Evolutionary conservation across 2,113 vertebrate species (phyloP).

Genomic region (Peucedramus taeniatus): DNA sequence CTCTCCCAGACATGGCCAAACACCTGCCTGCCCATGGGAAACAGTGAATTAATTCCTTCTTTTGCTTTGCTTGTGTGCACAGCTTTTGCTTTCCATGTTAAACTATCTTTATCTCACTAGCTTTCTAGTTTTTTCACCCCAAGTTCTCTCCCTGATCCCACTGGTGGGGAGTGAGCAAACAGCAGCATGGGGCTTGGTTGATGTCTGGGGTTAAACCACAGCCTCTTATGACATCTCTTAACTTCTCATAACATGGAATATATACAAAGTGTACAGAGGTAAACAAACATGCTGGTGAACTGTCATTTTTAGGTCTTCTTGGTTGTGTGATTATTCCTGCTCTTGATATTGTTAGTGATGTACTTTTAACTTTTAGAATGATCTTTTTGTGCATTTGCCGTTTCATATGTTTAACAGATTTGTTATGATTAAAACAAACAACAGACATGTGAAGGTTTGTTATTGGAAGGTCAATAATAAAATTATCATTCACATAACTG

Average conservation of each 20-base stretch:
- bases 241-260: not conserved
- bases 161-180: not conserved
- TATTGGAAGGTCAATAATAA: not conserved
- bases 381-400: not conserved
- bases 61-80: not conserved
- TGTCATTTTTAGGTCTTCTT: not conserved
- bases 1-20: not conserved
- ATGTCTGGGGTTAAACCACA: not conserved
- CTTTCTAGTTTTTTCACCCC: not conserved
- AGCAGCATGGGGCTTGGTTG: fast-evolving
- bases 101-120: not conserved
- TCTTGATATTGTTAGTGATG: not conserved
- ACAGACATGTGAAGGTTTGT: not conserved
- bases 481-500: not conserved
- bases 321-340: not conserved
- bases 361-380: not conserved
- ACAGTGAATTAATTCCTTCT: not conserved
- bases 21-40: not conserved
- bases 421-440: not conserved
- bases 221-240: fast-evolving
- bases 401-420: not conserved
- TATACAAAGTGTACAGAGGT: not conserved
- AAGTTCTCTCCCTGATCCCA: not conserved
- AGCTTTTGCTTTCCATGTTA: not conserved
- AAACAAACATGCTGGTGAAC: not conserved